Conservation (phyloP, 2,113 vertebrate genomes). For the Xerus inauris region DNA sequence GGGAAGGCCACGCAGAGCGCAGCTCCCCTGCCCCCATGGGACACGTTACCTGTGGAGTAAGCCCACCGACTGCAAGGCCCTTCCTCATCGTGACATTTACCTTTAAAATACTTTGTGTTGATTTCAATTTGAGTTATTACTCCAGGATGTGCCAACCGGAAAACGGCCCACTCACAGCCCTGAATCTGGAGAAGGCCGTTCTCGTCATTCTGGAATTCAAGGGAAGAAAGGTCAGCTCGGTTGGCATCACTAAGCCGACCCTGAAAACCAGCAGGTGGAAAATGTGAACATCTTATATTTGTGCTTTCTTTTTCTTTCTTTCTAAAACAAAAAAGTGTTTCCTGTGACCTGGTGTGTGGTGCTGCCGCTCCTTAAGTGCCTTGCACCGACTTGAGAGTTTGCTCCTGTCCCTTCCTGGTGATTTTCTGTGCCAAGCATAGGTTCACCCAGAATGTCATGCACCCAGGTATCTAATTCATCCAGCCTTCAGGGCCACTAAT, state of each 20-base stretch:
- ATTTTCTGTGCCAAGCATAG: background rate
- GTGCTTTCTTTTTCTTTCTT: background rate
- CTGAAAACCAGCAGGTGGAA: no score
- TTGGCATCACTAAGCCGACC: no score
- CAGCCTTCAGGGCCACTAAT: accelerated
- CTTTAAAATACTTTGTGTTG: slow-evolving; percentile 92
- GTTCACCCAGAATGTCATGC: accelerated
- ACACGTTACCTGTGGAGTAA: accelerated
- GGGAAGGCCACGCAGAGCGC: no score
- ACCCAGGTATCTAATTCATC: background rate
- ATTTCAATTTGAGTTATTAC: slow-evolving; percentile 88
- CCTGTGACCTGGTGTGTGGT: background rate
- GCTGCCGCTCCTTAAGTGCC: background rate
- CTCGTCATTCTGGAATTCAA: slow-evolving; percentile 82
- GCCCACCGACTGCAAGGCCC: accelerated
- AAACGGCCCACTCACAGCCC: slow-evolving; percentile 90
- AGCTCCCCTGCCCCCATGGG: background rate
- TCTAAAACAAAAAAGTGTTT: background rate
- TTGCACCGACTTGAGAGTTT: accelerated
- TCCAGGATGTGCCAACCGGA: slow-evolving; percentile 88
- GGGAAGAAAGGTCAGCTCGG: background rate
- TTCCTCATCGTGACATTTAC: slow-evolving; percentile 68
- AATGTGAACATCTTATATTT: accelerated
- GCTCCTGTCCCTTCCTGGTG: background rate
- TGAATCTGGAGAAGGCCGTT: slow-evolving; percentile 86